Conservation (phyloP, 2,888 invertebrate species). For the Masnerella sp. region DNA sequence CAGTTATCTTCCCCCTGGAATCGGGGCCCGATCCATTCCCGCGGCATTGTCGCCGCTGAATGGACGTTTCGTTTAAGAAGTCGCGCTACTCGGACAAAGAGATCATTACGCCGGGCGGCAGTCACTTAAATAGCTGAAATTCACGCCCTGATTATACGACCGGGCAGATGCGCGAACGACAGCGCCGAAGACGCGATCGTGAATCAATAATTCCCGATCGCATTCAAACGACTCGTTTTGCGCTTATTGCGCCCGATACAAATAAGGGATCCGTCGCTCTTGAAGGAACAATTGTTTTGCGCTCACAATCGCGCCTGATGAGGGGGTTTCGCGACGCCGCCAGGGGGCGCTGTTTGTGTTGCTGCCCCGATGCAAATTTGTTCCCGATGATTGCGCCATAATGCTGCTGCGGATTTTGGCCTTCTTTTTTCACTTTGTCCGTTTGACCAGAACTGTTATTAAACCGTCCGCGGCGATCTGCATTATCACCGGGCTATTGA, state of each 20-base stretch:
- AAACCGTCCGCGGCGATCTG: too few relatives aligned
- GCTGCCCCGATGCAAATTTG: slow-evolving; percentile 16
- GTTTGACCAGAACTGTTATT: too few relatives aligned
- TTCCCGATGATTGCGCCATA: slow-evolving; percentile 65
- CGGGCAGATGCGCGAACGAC: slow-evolving; percentile 57
- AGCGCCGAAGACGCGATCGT: slow-evolving; percentile 51
- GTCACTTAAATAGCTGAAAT: slow-evolving; percentile 75
- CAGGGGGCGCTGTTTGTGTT: neutral
- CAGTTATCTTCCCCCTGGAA: slow-evolving; percentile 72
- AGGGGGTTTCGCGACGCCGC: slow-evolving; percentile 25
- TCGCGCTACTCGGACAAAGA: slow-evolving; percentile 73
- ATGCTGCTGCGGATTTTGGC: too few relatives aligned
- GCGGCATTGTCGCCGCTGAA: slow-evolving; percentile 72
- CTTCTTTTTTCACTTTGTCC: too few relatives aligned
- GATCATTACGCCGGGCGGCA: slow-evolving; percentile 71
- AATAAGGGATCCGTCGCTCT: slow-evolving; percentile 52
- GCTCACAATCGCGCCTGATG: slow-evolving; percentile 47
- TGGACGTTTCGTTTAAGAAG: slow-evolving; percentile 72
- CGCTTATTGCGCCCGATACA: slow-evolving; percentile 40
- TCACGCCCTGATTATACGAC: slow-evolving; percentile 73
- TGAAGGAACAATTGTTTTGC: slow-evolving; percentile 45
- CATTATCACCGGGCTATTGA: too few relatives aligned
- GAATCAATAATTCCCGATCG: slow-evolving; percentile 53
- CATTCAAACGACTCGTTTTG: slow-evolving; percentile 46
- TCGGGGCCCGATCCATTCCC: slow-evolving; percentile 73